Evolutionary conservation across 2,888 invertebrate species (phyloP).

Genomic region (Stenichneumon culpator): DNA sequence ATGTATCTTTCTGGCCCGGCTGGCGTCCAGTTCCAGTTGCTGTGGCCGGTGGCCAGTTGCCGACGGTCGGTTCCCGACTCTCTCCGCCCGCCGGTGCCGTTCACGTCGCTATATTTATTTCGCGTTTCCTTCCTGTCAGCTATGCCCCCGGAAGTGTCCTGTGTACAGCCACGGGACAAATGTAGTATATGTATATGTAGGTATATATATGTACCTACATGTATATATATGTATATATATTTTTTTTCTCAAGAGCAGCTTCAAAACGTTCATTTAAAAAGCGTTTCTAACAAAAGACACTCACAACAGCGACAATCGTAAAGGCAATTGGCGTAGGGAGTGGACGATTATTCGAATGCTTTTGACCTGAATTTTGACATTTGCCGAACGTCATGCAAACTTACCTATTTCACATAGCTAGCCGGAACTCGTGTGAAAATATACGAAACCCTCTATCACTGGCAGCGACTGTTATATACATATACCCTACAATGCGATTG

Average conservation of each 20-base stretch:
- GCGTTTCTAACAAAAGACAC: slow-evolving; percentile 53
- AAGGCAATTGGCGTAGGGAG: background rate
- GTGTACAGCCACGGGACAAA: slow-evolving; percentile 18
- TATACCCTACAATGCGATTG: slow-evolving; percentile 43
- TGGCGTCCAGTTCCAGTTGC: slow-evolving; percentile 84
- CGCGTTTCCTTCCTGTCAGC: slow-evolving; percentile 84
- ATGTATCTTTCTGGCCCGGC: slow-evolving; percentile 85
- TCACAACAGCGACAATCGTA: background rate
- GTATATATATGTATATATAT: background rate
- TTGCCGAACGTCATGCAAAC: slow-evolving; percentile 22
- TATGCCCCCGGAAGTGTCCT: slow-evolving; percentile 72
- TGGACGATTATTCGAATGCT: slow-evolving; percentile 8
- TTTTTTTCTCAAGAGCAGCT: slow-evolving; percentile 62
- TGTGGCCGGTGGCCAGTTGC: slow-evolving; percentile 55
- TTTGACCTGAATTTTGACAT: slow-evolving; percentile 3
- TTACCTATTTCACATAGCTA: slow-evolving; percentile 36
- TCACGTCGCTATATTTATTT: slow-evolving; percentile 84
- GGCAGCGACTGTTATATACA: slow-evolving; percentile 39
- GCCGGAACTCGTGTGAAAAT: slow-evolving; percentile 52
- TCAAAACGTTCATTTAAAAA: slow-evolving; percentile 70
- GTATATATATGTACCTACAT: no score
- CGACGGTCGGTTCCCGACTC: slow-evolving; percentile 70
- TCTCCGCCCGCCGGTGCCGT: slow-evolving; percentile 68
- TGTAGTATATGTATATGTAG: no score
- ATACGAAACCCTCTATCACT: slow-evolving; percentile 49